Evolutionary conservation across 1,140 invertebrate species (phyloP), one percentile per base, ranked within the genome.

Genomic region (Papilio polytes): DNA sequence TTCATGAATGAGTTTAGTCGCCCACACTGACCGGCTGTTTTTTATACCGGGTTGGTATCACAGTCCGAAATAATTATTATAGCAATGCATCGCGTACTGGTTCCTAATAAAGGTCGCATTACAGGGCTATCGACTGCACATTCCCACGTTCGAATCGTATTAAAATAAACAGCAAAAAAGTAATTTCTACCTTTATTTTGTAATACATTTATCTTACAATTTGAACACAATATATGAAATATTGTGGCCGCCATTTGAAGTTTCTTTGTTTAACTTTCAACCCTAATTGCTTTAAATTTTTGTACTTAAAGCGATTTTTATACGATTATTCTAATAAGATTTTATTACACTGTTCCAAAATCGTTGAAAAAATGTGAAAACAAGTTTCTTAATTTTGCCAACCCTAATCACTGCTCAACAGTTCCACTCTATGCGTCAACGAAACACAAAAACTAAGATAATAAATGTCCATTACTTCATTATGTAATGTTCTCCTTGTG

Each of bases 31-130:
- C 83, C 83, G 80, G 53, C 36, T 56, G 59, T 36, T 78, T 92
- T 91, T 91, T 91, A 87, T 89, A 88, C 83, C 83, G 63, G 80
- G 78, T 80, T 81, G 85, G 80, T 83, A 83, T 84, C 80, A 74
- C 76, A 66, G 70, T 80, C 86, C 80, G 85, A 88, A 91, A 92
- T 92, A 91, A 92, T 91, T 88, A 89, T 89, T 91, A 90, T 88
- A 91, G 86, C 90, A 91, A 84, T 86, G 86, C 85, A 85, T 80
- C 59, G 53, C 83, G 81, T 84, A 80, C 74, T 66, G 76, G 48
- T 74, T 82, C 80, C 80, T 78, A 81, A 85, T 85, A 88, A 84
- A 89, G 87, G 86, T 88, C 84, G 73, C 15, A 63, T 63, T 36
- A n/a, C 76, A 78, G 76, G 76, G 76, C 56, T 78, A 59, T 22